Percentiles rank a stretch among this genome's conserved stretches.
These are phyloP conservation scores for Patella pellucida DNA, from an alignment of 2,888 invertebrate genomes.

Conservation along the genomic window DNA sequence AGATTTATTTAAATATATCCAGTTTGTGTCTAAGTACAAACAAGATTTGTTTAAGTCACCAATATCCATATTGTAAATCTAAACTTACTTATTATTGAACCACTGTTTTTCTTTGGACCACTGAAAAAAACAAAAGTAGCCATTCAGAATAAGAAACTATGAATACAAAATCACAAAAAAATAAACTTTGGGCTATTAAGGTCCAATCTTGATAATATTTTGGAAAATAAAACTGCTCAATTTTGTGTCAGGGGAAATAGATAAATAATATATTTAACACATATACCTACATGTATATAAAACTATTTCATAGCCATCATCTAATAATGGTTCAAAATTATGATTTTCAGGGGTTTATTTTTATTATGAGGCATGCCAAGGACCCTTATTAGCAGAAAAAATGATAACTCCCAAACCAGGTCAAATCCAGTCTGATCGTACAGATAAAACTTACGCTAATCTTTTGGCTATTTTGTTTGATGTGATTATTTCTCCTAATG, in stretches of 20 bases:
- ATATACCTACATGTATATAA: not conserved
- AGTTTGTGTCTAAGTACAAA: not conserved
- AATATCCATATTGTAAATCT: not conserved
- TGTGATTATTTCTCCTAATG: slow-evolving; percentile 74
- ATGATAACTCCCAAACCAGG: too few relatives aligned
- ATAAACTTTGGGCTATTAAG: not conserved
- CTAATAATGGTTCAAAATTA: too few relatives aligned
- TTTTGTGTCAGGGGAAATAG: not conserved
- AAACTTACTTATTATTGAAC: slow-evolving; percentile 53
- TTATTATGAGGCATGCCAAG: not conserved
- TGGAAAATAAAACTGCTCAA: too few relatives aligned
- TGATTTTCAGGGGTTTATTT: not conserved
- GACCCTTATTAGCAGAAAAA: not conserved
- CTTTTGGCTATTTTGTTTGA: slow-evolving; percentile 47
- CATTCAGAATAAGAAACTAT: not conserved
- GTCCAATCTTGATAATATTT: too few relatives aligned
- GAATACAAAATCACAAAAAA: not conserved
- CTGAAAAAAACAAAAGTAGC: slow-evolving; percentile 40
- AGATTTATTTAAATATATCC: not conserved
- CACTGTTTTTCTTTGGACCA: slow-evolving; percentile 60
- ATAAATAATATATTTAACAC: too few relatives aligned
- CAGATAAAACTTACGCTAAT: slow-evolving; percentile 43
- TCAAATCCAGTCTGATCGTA: too few relatives aligned
- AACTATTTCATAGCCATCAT: not conserved
- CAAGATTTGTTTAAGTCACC: not conserved